Evolutionary conservation across 2,113 vertebrate genomes (phyloP).

Genomic region (Leptosomus discolor): DNA sequence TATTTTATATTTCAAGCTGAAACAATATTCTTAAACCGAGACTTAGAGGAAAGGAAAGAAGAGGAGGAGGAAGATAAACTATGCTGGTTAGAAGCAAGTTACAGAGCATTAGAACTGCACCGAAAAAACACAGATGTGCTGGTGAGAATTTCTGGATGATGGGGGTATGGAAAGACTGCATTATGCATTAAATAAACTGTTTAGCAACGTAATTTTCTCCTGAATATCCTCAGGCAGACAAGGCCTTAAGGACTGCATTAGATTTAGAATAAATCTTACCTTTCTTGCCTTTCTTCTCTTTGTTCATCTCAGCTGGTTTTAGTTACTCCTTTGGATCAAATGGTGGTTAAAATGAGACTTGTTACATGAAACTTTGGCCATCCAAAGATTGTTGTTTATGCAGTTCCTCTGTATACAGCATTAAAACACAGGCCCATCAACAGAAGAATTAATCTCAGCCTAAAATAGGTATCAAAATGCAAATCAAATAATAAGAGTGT

Average conservation of each 20-base stretch:
- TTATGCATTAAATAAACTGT: background rate
- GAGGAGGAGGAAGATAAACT: conserved; percentile 71
- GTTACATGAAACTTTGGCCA: background rate
- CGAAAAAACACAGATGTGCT: conserved; percentile 81
- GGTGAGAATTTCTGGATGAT: conserved; percentile 67
- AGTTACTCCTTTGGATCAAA: background rate
- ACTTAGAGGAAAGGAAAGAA: conserved; percentile 79
- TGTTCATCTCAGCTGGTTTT: background rate
- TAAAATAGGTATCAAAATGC: background rate
- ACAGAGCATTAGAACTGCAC: conserved; percentile 84
- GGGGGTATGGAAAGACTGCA: background rate
- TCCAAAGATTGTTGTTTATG: background rate
- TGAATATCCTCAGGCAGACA: background rate
- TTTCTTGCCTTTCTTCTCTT: background rate
- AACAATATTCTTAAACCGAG: conserved; percentile 88
- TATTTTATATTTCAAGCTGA: conserved; percentile 77
- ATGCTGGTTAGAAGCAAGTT: conserved; percentile 87
- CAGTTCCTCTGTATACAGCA: background rate
- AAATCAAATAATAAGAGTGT: background rate
- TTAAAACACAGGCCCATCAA: background rate
- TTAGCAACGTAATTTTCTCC: background rate
- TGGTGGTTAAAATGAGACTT: background rate
- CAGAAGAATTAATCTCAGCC: background rate
- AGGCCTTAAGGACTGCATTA: background rate
- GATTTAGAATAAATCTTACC: background rate